These are phyloP conservation scores for Pelecanus crispus DNA, from an alignment of 2,113 vertebrate genomes.

Conservation along the genomic window DNA sequence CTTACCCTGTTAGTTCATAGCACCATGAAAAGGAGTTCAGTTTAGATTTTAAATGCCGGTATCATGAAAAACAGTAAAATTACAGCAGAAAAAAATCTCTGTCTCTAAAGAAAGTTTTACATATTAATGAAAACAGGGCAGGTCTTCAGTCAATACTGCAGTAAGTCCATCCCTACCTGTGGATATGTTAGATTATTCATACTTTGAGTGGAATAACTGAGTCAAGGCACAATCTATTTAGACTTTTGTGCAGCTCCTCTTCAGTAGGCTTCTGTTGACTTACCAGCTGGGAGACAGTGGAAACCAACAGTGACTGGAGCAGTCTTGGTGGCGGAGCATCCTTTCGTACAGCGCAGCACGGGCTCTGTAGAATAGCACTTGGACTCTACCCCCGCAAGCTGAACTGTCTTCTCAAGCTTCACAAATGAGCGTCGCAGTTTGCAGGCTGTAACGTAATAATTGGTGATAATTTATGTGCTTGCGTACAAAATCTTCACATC, in stretches of 20 bases:
- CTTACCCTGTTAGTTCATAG: background rate
- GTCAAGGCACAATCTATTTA: background rate
- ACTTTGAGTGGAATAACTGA: background rate
- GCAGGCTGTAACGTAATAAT: constrained; percentile 24
- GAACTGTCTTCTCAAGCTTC: constrained; percentile 29
- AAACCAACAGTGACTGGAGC: constrained; percentile 66
- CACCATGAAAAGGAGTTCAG: background rate
- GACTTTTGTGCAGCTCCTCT: background rate
- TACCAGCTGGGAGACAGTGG: constrained; percentile 73
- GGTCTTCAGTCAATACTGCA: background rate
- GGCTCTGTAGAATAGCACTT: constrained; percentile 38
- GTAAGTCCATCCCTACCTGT: background rate
- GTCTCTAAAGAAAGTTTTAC: background rate
- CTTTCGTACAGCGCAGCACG: constrained; percentile 30
- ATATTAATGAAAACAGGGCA: background rate
- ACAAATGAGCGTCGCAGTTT: constrained; percentile 27
- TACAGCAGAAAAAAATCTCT: background rate
- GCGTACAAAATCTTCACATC: rapidly evolving
- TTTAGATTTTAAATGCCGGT: background rate
- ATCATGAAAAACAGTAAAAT: background rate
- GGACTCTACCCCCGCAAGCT: background rate
- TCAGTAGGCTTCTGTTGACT: background rate
- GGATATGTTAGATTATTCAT: background rate
- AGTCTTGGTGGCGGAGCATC: constrained; percentile 59
- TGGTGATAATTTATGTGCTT: background rate